Evolutionary conservation across 1,140 invertebrate genomes (phyloP).

Genomic region (Danaus plexippus): DNA sequence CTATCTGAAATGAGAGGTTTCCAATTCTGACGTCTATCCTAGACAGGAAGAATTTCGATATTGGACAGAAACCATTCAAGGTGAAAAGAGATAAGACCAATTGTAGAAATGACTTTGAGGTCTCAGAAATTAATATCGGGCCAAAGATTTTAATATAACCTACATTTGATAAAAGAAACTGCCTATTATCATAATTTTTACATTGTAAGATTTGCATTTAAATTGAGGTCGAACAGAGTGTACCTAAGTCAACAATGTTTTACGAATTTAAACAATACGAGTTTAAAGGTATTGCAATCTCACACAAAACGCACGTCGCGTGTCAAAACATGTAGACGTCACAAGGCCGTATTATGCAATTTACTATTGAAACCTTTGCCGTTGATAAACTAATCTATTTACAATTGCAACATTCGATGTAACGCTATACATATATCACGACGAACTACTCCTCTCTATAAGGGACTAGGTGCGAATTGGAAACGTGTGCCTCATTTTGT

Average conservation of each 20-base stretch:
- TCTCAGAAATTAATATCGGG: background rate
- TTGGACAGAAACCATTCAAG: constrained; percentile 42
- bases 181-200: constrained; percentile 9
- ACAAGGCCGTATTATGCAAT: constrained; percentile 27
- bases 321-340: constrained; percentile 20
- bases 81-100: constrained; percentile 28
- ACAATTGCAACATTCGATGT: constrained; percentile 7
- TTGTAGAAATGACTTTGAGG: constrained; percentile 6
- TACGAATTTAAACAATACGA: no score
- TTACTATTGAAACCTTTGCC: constrained; percentile 20
- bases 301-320: constrained; percentile 19
- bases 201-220: constrained; percentile 22
- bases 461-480: constrained; percentile 42
- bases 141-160: no score
- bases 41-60: constrained; percentile 35
- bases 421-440: background rate
- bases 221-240: constrained; percentile 21
- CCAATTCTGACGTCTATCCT: constrained; percentile 66
- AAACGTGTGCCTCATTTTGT: constrained; percentile 37
- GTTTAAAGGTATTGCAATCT: constrained; percentile 22
- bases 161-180: no score
- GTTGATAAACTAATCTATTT: constrained; percentile 20
- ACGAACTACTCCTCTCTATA: constrained; percentile 7
- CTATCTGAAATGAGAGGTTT: constrained; percentile 70
- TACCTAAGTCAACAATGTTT: no score